Conservation (phyloP, 2,113 vertebrate genomes). For the Pristiophorus japonicus region DNA sequence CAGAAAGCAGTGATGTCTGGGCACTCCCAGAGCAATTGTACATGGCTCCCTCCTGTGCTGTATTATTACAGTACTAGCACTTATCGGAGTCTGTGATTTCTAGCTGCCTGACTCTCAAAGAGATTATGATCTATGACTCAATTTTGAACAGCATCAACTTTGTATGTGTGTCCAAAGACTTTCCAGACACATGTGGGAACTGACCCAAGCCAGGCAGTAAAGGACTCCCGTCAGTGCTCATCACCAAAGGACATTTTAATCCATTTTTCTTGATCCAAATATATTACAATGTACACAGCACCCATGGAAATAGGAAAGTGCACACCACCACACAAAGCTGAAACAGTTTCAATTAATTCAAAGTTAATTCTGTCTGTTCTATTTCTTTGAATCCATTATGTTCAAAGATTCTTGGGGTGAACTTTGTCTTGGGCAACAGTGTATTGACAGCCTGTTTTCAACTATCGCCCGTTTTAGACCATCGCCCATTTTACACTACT, state of each 20-base stretch:
- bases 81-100: not conserved
- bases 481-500: no score
- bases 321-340: not conserved
- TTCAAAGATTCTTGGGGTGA: not conserved
- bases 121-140: conserved; percentile 29
- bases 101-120: not conserved
- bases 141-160: not conserved
- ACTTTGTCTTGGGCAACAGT: not conserved
- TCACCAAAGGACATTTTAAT: not conserved
- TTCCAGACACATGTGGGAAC: not conserved
- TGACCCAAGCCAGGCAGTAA: not conserved
- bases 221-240: not conserved
- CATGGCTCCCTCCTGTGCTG: not conserved
- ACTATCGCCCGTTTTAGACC: not conserved
- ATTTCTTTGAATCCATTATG: not conserved
- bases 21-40: not conserved
- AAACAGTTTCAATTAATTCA: not conserved
- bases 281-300: not conserved
- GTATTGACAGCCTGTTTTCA: not conserved
- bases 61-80: not conserved
- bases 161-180: not conserved
- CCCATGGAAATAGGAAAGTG: not conserved
- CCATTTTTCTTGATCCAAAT: not conserved
- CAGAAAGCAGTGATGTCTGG: not conserved
- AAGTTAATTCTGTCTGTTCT: not conserved